Evolutionary conservation across 2,113 vertebrate species (phyloP).

Genomic region (Trinectes maculatus): DNA sequence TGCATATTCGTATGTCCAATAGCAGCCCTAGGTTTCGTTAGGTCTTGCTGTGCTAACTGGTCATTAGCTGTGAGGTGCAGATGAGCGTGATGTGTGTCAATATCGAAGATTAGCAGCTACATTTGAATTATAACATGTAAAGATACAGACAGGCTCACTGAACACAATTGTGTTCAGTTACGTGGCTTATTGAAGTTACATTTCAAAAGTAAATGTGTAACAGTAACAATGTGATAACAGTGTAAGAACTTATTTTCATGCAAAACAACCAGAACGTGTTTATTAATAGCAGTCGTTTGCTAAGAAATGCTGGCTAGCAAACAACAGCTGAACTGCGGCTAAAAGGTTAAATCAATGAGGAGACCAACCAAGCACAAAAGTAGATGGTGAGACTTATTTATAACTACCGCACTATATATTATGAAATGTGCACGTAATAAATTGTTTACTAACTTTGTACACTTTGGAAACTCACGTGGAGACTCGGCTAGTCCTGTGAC

Average conservation of each 20-base stretch:
- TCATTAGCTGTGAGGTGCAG: too few species aligned
- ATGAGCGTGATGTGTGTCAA: too few species aligned
- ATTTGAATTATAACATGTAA: too few species aligned
- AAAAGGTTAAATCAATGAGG: neutral
- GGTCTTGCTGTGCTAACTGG: too few species aligned
- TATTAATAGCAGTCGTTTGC: neutral
- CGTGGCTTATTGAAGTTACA: too few species aligned
- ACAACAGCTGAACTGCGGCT: neutral
- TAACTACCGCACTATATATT: accelerated
- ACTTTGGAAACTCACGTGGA: constrained; percentile 54
- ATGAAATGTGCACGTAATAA: neutral
- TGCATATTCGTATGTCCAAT: too few species aligned
- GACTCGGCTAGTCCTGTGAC: neutral
- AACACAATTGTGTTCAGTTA: too few species aligned
- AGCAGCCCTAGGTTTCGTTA: too few species aligned
- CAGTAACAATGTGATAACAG: too few species aligned
- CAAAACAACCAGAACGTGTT: neutral
- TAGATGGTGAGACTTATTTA: accelerated
- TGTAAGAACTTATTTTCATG: neutral
- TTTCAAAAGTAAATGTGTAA: too few species aligned
- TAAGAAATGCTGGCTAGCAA: constrained; percentile 7
- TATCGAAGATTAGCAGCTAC: too few species aligned
- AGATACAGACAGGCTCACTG: too few species aligned
- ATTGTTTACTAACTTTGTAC: constrained; percentile 49
- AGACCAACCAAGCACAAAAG: neutral